Evolutionary conservation across 2,113 vertebrate species (phyloP).

Genomic region (Plecotus auritus): DNA sequence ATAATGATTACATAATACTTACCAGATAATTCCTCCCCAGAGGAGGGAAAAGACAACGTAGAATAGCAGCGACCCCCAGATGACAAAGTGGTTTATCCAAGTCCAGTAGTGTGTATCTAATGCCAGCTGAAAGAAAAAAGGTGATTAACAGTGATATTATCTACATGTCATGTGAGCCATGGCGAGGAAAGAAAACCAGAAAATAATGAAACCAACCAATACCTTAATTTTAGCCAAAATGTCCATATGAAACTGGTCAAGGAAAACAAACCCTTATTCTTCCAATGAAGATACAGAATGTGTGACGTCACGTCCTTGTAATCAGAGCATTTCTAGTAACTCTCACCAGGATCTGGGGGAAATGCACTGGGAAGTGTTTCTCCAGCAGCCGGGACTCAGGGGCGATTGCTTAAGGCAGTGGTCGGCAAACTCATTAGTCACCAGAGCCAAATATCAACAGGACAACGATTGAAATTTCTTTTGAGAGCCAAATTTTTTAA

Average conservation of each 20-base stretch:
- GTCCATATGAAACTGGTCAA: accelerated
- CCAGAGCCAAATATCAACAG: too few species aligned
- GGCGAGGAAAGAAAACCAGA: accelerated
- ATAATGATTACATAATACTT: not conserved
- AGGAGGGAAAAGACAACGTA: slow-evolving; percentile 96
- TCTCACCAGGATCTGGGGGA: accelerated
- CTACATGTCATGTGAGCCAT: not conserved
- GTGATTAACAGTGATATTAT: not conserved
- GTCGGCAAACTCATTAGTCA: too few species aligned
- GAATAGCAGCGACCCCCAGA: slow-evolving; percentile 97
- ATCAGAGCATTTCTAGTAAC: too few species aligned
- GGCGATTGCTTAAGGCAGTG: not conserved
- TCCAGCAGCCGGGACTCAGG: not conserved
- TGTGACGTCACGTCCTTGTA: accelerated
- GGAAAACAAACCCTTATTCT: not conserved
- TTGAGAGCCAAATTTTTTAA: too few species aligned
- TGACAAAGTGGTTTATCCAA: slow-evolving; percentile 98
- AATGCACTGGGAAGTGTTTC: too few species aligned
- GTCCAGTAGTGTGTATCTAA: slow-evolving; percentile 99
- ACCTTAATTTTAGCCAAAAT: not conserved
- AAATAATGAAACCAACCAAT: accelerated
- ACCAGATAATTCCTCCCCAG: slow-evolving; percentile 98
- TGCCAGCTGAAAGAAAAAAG: slow-evolving; percentile 85
- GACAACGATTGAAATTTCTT: too few species aligned
- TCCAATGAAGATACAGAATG: accelerated